Base-by-base conservation (phyloP, 2,113 vertebrate species). In the Chloropsis hardwickii region DNA sequence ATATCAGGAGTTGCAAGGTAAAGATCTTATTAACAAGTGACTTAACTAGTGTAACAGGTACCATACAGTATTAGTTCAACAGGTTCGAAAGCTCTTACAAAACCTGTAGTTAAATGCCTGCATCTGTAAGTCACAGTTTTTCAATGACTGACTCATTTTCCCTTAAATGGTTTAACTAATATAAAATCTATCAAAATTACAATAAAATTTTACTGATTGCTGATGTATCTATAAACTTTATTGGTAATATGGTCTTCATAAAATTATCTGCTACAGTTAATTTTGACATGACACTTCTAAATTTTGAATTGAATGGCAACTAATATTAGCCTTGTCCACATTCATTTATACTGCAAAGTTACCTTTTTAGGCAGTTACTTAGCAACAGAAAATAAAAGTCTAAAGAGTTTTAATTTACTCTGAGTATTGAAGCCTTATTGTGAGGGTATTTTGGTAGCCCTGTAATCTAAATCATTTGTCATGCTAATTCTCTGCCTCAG, bases 391-490 rank as follows among this genome's bases (percentile, higher is more conserved):
- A 95, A 86, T 62, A 94, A 90, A 94, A 95, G 61, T 87, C 86
- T 93, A 78, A 76, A 21, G 70, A 92, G 61, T 91, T 91, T 71
- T 40, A 5, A 97, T 90, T 94, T 95, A 81, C 13, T 77, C 42
- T 54, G 82, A 78, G 89, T 71, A 73, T 81, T 58, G 66, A 89
- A 95, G 64, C n/a, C 62, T 50, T 95, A 91, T 29, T 84, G 60
- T 87, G 82, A 60, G 69, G 31, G 31, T 86, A 95, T 94, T 96
- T 94, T 87, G 81, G 51, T 92, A 89, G 61, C 56, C 69, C 86
- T 95, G 57, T 88, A 95, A 96, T 96, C 91, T 97, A 94, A 96
- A 95, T 89, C 64, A 87, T 96, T 96, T 96, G 86, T 97, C 92
- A 93, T 86, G 72, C 58, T 96, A 97, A 97, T 88, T 91, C 92